Evolutionary conservation across 2,888 invertebrate species (phyloP), one percentile per base, ranked within the genome.

Genomic region (Oeneis ivallda): DNA sequence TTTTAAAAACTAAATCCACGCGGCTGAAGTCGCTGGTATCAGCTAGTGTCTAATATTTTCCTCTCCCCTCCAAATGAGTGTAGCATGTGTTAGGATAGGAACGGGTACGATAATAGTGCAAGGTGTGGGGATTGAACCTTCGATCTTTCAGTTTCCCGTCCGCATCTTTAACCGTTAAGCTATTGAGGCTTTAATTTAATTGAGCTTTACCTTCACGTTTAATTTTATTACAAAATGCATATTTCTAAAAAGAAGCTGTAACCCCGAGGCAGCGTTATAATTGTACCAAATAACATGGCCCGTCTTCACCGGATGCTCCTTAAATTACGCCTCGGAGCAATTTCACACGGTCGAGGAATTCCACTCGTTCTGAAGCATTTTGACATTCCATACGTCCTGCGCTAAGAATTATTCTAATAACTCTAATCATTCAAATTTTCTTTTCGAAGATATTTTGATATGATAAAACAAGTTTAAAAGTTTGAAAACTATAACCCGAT

Each of bases 301-400:
- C 57, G 50, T 60, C 64, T 17, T 57, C 59, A 10, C 50, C 43
- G 59, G 56, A 67, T 67, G 59, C 65, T 50, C 50, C 47, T 64
- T 52, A 66, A 71, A 65, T 72, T 66, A 57, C 56, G 52, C 60
- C 59, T 52, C 53, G 57, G 15, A 64, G 71, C 65, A 10, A 37
- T 61, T 66, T 70, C 68, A 56, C 69, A 69, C 65, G 67, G 62
- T 57, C 56, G 15, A 65, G 56, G 52, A 62, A 69, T 67, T 65
- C 69, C 52, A 63, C 39, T 11, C 13, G n/a, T 43, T 50, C 37
- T 34, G 39, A 54, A 15, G n/a, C 50, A 62, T 62, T 65, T 65
- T 60, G 49, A 56, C 62, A 62, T 62, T 62, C 45, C 64, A 53
- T 15, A 19, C 37, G 34, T 34, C 47, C 57, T 34, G 34, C 32